A percentile compares a stretch with the other conserved stretches of the same genome.
Evolutionary conservation across 2,888 invertebrate species (phyloP).

Genomic region (Ophioninae sp.): DNA sequence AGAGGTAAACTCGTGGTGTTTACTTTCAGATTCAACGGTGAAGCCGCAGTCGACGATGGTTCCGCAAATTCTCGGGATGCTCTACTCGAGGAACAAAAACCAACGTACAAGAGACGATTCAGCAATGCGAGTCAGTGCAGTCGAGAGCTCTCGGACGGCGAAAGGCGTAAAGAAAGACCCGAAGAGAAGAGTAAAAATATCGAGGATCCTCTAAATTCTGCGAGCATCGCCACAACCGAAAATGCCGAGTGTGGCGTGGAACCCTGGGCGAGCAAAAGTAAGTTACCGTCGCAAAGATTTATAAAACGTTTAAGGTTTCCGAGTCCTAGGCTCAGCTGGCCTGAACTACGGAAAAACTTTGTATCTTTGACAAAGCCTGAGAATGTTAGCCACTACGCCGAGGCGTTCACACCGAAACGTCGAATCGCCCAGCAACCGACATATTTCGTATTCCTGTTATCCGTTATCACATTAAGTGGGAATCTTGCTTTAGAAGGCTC

Average conservation of each 20-base stretch:
- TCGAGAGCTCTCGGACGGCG: slow-evolving; percentile 76
- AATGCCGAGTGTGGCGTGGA: slow-evolving; percentile 74
- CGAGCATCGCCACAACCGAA: slow-evolving; percentile 84
- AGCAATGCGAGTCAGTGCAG: slow-evolving; percentile 80
- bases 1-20: not conserved
- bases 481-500: too few species aligned
- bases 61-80: slow-evolving; percentile 79
- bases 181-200: slow-evolving; percentile 72
- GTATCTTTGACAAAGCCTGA: not conserved
- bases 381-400: not conserved
- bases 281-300: slow-evolving; percentile 55
- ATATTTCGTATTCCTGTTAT: too few species aligned
- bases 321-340: not conserved
- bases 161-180: slow-evolving; percentile 69
- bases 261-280: slow-evolving; percentile 77
- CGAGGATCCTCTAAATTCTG: slow-evolving; percentile 76
- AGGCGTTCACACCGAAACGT: not conserved
- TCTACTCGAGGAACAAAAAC: slow-evolving; percentile 73
- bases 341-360: not conserved
- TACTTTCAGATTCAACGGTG: slow-evolving; percentile 74
- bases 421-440: too few species aligned
- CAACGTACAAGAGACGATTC: slow-evolving; percentile 74
- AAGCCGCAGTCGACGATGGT: slow-evolving; percentile 74
- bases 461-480: too few species aligned
- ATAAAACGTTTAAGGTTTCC: not conserved